Conservation (phyloP, 2,113 vertebrate species). For the Equus quagga region DNA sequence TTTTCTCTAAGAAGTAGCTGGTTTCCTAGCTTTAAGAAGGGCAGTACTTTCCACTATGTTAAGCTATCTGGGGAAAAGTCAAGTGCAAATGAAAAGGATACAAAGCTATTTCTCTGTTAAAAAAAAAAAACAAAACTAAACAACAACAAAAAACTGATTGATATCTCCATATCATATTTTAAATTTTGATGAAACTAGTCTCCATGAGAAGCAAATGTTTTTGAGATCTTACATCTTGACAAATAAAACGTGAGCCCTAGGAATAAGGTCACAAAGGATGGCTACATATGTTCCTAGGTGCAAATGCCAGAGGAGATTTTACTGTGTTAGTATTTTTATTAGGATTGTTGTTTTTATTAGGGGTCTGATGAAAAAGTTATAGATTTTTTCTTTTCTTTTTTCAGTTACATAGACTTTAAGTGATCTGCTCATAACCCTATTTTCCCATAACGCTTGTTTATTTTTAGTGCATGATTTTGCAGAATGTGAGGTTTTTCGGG, state of each 20-base stretch:
- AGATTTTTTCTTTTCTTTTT: not conserved
- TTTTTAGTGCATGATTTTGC: constrained; percentile 43
- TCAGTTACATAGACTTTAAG: constrained; percentile 30
- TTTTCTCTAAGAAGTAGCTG: constrained; percentile 6
- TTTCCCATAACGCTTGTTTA: not conserved
- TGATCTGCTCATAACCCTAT: constrained; percentile 27
- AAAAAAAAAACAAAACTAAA: constrained; percentile 13
- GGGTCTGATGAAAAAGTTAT: not conserved
- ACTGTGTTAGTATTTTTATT: not conserved
- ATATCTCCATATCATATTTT: not conserved
- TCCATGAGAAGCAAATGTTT: constrained; percentile 14
- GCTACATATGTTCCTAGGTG: not conserved
- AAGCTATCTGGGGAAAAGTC: not conserved
- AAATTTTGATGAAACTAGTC: constrained; percentile 16
- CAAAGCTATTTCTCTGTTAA: constrained; percentile 7
- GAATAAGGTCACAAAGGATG: not conserved
- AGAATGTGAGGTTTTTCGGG: not conserved
- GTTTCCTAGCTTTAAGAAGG: not conserved
- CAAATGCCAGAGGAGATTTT: not conserved
- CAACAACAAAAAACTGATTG: not conserved
- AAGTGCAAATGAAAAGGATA: not conserved
- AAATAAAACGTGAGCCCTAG: not conserved
- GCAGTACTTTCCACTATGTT: not conserved
- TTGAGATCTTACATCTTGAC: not conserved
- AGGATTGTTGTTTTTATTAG: constrained; percentile 24